These are phyloP conservation scores for Lasioglossum vierecki DNA, from an alignment of 2,888 invertebrate species.

Conservation along the genomic window DNA sequence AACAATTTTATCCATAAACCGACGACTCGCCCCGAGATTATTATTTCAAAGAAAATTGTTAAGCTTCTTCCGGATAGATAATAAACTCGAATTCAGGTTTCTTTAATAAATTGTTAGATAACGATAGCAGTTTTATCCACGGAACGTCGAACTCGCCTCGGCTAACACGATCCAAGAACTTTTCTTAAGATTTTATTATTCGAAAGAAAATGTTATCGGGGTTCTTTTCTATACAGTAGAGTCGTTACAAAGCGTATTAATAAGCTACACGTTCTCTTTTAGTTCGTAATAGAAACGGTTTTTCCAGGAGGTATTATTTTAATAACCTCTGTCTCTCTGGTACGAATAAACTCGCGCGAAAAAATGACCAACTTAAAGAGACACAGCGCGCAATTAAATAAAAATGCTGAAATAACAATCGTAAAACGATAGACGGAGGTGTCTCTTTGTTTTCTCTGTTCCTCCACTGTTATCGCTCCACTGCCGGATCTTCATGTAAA, in stretches of 20 bases:
- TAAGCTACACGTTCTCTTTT: not conserved
- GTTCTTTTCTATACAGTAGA: not conserved
- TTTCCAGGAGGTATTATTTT: not conserved
- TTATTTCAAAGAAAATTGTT: not conserved
- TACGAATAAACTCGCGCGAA: not conserved
- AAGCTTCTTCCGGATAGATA: not conserved
- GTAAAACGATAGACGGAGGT: not conserved
- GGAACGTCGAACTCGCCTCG: not conserved
- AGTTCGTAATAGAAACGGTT: not conserved
- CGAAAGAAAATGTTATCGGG: not conserved
- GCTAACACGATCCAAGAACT: not conserved
- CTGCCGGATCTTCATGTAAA: not conserved
- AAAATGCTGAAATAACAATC: slow-evolving; percentile 2
- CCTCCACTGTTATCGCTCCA: not conserved
- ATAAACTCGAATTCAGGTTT: not conserved
- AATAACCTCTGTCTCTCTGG: not conserved
- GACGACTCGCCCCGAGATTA: not conserved
- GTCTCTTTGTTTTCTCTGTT: not conserved
- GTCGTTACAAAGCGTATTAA: not conserved
- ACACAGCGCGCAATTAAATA: slow-evolving; percentile 7
- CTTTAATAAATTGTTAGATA: not conserved
- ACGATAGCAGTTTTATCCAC: not conserved
- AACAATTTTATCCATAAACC: not conserved
- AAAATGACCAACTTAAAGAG: slow-evolving; percentile 17
- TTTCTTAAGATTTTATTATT: not conserved